Conservation (phyloP, 2,113 vertebrate genomes). For the Neopipo cinnamomea region DNA sequence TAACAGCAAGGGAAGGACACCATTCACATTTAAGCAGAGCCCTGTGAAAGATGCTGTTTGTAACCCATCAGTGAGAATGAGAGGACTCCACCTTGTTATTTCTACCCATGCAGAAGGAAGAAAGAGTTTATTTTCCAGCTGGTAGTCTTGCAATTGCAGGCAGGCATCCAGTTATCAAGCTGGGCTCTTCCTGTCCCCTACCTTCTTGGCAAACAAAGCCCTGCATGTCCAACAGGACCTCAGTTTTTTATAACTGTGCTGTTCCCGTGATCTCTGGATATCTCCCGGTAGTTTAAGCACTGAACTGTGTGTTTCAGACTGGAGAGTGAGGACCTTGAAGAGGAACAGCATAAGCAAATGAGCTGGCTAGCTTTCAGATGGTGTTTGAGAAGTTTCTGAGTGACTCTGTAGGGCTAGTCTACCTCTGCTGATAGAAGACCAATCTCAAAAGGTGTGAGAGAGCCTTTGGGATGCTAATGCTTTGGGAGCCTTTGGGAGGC, state of each 20-base stretch:
- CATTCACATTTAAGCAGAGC: neutral
- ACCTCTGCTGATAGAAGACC: neutral
- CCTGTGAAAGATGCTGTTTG: neutral
- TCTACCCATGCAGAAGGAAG: neutral
- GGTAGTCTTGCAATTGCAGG: neutral
- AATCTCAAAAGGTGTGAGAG: neutral
- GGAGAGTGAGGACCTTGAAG: neutral
- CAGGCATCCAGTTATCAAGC: neutral
- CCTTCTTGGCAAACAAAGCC: neutral
- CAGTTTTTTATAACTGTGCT: neutral
- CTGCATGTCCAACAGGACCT: neutral
- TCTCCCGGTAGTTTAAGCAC: neutral
- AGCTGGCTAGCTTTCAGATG: neutral
- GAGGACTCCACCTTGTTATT: neutral
- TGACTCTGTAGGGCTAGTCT: neutral
- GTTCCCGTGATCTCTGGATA: neutral
- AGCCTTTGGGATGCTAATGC: too few species aligned
- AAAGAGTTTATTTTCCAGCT: neutral
- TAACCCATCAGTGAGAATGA: neutral
- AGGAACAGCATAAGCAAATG: neutral
- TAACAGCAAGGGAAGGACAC: neutral
- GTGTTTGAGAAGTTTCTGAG: neutral
- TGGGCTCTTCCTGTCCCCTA: neutral
- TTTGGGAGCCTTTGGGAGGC: too few species aligned
- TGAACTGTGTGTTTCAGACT: neutral